Evolutionary conservation across 1,140 invertebrate genomes (phyloP), one percentile per base, ranked within the genome.

Genomic region (Physella acuta): DNA sequence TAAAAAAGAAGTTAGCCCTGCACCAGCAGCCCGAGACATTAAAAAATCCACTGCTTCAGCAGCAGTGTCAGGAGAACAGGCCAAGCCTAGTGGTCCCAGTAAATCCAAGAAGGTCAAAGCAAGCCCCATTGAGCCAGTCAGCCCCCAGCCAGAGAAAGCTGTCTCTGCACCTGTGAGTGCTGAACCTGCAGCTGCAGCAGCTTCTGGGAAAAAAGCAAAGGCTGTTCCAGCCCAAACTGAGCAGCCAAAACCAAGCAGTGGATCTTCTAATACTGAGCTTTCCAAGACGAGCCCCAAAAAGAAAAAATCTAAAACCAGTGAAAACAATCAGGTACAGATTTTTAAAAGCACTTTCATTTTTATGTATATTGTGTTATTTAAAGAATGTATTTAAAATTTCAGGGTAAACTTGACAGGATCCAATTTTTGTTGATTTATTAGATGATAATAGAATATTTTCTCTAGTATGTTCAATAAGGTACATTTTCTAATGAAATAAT

Each of bases 241-340:
- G n/a, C n/a, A n/a, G n/a, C n/a, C n/a, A n/a, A n/a, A n/a, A n/a
- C n/a, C n/a, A n/a, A n/a, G 26, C 37, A 20, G 55, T 58, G 26
- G n/a, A 4, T 2, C 24, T 11, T 11, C 55, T 34, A 24, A 14
- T 16, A 36, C 34, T 14, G 30, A 69, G 37, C 68, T 34, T 26
- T 49, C 51, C 17, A 67, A 52, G 16, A 20, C 51, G 1, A 73
- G 64, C 51, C 68, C 72, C 28, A 71, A 68, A 39, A 70, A 70
- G 58, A 73, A 71, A 33, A 67, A 73, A 51, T 33, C 36, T 36
- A 73, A 73, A 56, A 55, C 31, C 20, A 53, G 28, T 14, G 58
- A 66, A 20, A 66, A 39, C n/a, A 39, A 3, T 52, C 62, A 64
- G 62, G 62, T 52, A 52, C 28, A 3, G 30, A n/a, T n/a, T n/a